These are phyloP conservation scores for Elmis aenea DNA, from an alignment of 2,888 invertebrate genomes.

Conservation along the genomic window DNA sequence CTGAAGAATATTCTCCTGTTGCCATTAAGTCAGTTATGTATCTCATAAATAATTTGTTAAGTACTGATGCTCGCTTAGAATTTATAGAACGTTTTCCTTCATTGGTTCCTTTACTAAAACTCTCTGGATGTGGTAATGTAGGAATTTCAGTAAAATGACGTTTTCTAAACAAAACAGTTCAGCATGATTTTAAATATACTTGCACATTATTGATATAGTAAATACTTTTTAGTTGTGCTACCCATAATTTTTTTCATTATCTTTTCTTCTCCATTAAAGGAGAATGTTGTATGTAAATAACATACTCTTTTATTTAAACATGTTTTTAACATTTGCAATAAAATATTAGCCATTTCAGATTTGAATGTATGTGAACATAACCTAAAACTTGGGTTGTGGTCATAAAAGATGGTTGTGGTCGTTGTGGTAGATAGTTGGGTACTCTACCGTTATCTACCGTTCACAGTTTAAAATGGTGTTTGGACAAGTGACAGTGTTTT, in stretches of 20 bases:
- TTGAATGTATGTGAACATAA: too few species aligned
- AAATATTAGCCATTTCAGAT: too few species aligned
- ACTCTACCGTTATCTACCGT: too few species aligned
- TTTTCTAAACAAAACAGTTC: conserved; percentile 34
- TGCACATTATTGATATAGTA: conserved; percentile 1
- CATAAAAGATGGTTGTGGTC: too few species aligned
- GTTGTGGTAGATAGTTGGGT: too few species aligned
- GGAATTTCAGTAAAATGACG: conserved; percentile 32
- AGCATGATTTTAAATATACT: conserved; percentile 2
- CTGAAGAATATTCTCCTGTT: conserved; percentile 59
- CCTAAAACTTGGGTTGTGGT: too few species aligned
- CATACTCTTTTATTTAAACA: too few species aligned
- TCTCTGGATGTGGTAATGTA: conserved; percentile 27
- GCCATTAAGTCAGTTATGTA: conserved; percentile 74
- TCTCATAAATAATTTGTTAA: conserved; percentile 79
- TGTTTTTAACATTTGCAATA: too few species aligned
- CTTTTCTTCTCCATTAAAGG: conserved; percentile 31
- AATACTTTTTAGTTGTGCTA: conserved; percentile 27
- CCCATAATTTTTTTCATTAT: conserved; percentile 41
- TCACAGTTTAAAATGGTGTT: too few species aligned
- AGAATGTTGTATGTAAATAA: too few species aligned
- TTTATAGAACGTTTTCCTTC: conserved; percentile 53
- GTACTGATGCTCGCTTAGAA: conserved; percentile 57
- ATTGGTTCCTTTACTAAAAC: conserved; percentile 43
- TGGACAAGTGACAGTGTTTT: too few species aligned